Base-by-base conservation (phyloP, 1,140 invertebrate genomes). In the Meloidogyne floridensis region DNA sequence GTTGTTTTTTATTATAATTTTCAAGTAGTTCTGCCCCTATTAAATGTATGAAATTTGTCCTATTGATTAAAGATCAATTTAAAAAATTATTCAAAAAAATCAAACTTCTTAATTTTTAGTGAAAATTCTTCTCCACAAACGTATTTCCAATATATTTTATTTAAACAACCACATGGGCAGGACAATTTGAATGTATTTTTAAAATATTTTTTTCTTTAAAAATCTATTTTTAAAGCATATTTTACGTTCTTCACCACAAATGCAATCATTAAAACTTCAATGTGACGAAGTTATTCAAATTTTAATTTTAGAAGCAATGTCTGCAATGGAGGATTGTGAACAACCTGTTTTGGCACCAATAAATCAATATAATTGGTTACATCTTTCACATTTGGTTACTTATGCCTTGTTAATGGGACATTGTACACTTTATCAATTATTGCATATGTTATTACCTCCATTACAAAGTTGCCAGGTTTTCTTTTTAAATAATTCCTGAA, bases 291-390 rank as follows among this genome's bases (percentile, higher is more conserved):
- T 85, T 15, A 80, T 85, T 18, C 85, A 85, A 43, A 18, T 87
- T 59, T 72, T 87, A n/a, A 85, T 85, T 54, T 43, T 85, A 47
- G 86, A 85, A 72, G 84, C 84, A 70, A 85, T 87, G 85, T 85
- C 71, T 71, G 86, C 86, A 10, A 85, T 87, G 20, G 86, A 85
- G 54, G 80, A 84, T 42, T 80, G 77, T 18, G 82, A 80, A 10
- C 71, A 75, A 65, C 82, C 82, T 10, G 73, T 86, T 18, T n/a
- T 72, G 18, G 69, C 76, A 18, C 75, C 84, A 10, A 51, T 75
- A 20, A 85, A 85, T 59, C 84, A 85, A 74, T 85, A 87, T 72
- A 85, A 87, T 54, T 85, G 84, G 86, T 43, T 85, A 9, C 84
- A 85, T 59, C 65, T 85, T 5, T 80, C 59, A 6, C 84, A 85